Base-by-base conservation (phyloP, 2,888 invertebrate genomes). In the Cephonodes hylas region DNA sequence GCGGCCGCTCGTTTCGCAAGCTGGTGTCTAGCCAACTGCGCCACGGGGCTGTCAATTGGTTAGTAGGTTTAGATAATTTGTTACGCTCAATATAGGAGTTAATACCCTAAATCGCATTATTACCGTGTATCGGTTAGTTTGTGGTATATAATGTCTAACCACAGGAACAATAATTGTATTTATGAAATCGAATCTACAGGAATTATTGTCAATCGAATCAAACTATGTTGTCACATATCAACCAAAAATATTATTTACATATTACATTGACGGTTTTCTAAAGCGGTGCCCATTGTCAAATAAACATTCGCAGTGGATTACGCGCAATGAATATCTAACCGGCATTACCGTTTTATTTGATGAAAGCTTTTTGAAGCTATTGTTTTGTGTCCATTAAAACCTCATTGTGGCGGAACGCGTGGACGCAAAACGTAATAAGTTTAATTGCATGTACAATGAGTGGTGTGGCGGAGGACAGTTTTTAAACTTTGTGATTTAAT, bases 361-460 rank as follows among this genome's bases (percentile, higher is more conserved):
- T 61, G 61, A 61, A 58, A 58, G 61, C 58, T 61, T 34, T 38
- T 34, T 58, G 38, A 45, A 18, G 22, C 61, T 61, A 46, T 61
- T 61, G 58, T 58, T 61, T 61, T 42, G n/a, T 31, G 23, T 44
- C 61, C 61, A 61, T 61, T 61, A 59, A 59, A 62, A 62, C 59
- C 62, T 62, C 62, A 62, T 62, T 62, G 59, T 62, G 53, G 58
- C 27, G 45, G 58, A n/a, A 42, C 20, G 45, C 48, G 31, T 22
- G 44, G 53, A 44, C 20, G 42, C 42, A 20, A 53, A 62, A 62
- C 15, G 42, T 53, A 42, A 59, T 59, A 58, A 59, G 45, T 44
- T 57, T 57, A 61, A 57, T 57, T 57, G 45, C 42, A 31, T 44
- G 45, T 57, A 48, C 25, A 48, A 48, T 8, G 15, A 18, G 38